Evolutionary conservation across 2,888 invertebrate species (phyloP), one percentile per base, ranked within the genome.

Genomic region (Loripinus fragilis): DNA sequence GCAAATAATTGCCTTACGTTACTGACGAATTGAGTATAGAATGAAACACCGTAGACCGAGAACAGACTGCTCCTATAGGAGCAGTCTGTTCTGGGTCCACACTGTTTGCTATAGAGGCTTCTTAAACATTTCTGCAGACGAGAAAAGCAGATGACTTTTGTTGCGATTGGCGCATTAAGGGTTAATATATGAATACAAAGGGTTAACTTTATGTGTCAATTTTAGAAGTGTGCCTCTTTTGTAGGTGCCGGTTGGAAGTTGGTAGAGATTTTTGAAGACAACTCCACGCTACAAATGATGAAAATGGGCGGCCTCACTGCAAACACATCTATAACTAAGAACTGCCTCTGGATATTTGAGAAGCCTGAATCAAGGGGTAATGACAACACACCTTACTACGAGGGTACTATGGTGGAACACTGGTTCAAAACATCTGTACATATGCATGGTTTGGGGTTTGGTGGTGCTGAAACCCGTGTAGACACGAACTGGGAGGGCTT

Each of bases 291-390:
- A 20, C 42, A 70, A 7, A 64, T 71, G 50, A 45, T 48, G 17
- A 71, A 72, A 71, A 45, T 76, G 23, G 12, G 45, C 60, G 80
- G 80, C 0, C 74, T 85, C 12, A 60, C 71, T 7, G 68, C 82
- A 1, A 78, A 80, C 30, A 30, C 76, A 2, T 78, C 78, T 0
- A 64, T 75, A 0, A 70, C 71, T 12, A 81, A 87, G 55, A 89
- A 90, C 80, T 87, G 90, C 35, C 83, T 91, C 42, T 92, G 91
- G 90, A 89, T 92, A 33, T 92, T 92, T 80, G 92, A 92, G 81
- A 92, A 92, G 78, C 88, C 90, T 10, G 80, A 83, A 0, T 87
- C 90, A 3, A 76, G 85, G 8, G 28, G 87, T 25, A 74, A 89
- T 30, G 90, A 92, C 72, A 83, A 85, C 66, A 90, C 86, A 1